phyloP scores from a whole-genome alignment of 2,113 vertebrate genomes.

The Notothenia rossii region DNA sequence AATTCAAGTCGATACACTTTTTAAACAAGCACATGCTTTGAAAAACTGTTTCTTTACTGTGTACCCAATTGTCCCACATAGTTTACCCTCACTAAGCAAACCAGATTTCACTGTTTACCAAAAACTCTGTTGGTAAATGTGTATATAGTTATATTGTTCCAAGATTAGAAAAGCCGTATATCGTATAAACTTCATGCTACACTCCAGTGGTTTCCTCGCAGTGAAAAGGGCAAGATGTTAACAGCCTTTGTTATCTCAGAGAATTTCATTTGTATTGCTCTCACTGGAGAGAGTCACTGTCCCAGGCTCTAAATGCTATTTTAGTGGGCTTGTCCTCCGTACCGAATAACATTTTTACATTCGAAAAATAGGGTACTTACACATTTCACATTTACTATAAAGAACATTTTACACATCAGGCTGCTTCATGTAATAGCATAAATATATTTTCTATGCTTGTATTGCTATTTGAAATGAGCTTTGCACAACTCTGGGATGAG shows the following conservation, averaged over 20 bases:
- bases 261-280: not conserved
- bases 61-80: not conserved
- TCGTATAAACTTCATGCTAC: slow-evolving; percentile 1
- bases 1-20: not conserved
- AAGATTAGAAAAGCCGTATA: not conserved
- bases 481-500: not conserved
- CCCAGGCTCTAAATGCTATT: slow-evolving; percentile 7
- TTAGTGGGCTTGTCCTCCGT: not conserved
- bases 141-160: not conserved
- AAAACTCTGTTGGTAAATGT: not conserved
- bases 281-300: slow-evolving; percentile 14
- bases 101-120: not conserved
- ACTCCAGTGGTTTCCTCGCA: slow-evolving; percentile 7
- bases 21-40: not conserved
- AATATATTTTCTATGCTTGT: not conserved
- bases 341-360: slow-evolving; percentile 2
- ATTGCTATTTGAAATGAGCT: not conserved
- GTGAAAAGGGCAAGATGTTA: not conserved
- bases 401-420: not conserved
- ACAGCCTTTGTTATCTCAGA: slow-evolving; percentile 11
- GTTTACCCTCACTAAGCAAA: not conserved
- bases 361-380: not conserved
- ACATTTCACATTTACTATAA: not conserved
- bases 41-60: not conserved
- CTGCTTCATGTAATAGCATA: not conserved